Conservation (phyloP, 1,140 invertebrate genomes). For the Trichonephila clavipes region DNA sequence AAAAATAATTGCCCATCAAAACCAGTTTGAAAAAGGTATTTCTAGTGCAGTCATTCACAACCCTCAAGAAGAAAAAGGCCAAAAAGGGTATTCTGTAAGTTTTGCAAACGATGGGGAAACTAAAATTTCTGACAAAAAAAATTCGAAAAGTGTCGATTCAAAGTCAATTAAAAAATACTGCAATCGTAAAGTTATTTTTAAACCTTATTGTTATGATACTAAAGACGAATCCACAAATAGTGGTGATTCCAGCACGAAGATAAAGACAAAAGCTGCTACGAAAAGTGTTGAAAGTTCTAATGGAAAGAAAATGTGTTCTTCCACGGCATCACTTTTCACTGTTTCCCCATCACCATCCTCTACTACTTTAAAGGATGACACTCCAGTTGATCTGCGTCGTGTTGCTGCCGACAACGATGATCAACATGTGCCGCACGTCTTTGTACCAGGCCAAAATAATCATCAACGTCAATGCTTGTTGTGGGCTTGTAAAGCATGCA, state of each 20-base stretch:
- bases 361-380: not conserved
- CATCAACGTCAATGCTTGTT: slow-evolving; percentile 87
- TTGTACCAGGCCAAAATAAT: slow-evolving; percentile 81
- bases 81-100: not conserved
- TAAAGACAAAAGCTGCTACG: not conserved
- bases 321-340: slow-evolving; percentile 17
- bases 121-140: not conserved
- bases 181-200: slow-evolving; percentile 6
- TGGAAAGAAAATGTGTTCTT: slow-evolving; percentile 33
- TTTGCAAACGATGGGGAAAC: not conserved
- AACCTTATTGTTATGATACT: slow-evolving; percentile 14
- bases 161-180: not conserved
- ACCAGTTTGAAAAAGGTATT: not conserved
- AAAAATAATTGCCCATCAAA: not conserved
- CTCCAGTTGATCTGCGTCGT: slow-evolving; percentile 45
- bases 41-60: not conserved
- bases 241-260: not conserved
- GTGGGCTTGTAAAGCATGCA: slow-evolving; percentile 98
- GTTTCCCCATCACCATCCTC: slow-evolving; percentile 28
- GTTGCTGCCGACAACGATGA: slow-evolving; percentile 64
- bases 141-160: not conserved
- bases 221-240: not conserved
- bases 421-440: slow-evolving; percentile 81
- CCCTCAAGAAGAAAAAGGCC: not conserved
- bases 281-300: slow-evolving; percentile 23